A percentile compares a stretch with the other conserved stretches of the same genome.
phyloP scores from a whole-genome alignment of 2,113 vertebrate genomes.

The Capreolus pygargus region DNA sequence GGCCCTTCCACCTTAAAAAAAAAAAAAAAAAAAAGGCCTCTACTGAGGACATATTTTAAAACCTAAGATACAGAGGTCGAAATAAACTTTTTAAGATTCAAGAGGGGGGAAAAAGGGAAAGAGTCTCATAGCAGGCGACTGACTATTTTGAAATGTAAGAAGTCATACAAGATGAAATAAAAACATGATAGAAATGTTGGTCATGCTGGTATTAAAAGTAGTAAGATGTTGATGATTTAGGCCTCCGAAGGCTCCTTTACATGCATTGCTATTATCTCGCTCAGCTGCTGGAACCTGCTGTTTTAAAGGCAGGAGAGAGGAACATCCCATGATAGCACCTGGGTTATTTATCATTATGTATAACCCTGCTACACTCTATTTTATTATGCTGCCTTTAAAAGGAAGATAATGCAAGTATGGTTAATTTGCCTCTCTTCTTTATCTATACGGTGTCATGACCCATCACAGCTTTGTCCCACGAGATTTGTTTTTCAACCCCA shows the following conservation, averaged over 20 bases:
- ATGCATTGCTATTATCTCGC: conserved; percentile 81
- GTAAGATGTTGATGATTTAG: conserved; percentile 79
- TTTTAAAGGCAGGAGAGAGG: conserved; percentile 82
- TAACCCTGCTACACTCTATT: conserved; percentile 81
- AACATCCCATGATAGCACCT: conserved; percentile 84
- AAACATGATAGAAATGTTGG: conserved; percentile 71
- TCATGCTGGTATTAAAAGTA: conserved; percentile 82
- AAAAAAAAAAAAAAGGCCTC: background rate
- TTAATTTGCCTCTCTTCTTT: conserved; percentile 93
- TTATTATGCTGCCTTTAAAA: conserved; percentile 86
- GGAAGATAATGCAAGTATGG: conserved; percentile 92
- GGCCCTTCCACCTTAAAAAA: conserved; percentile 34
- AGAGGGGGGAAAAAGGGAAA: conserved; percentile 27
- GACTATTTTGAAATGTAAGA: conserved; percentile 66
- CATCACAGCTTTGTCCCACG: conserved; percentile 89
- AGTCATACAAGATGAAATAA: conserved; percentile 78
- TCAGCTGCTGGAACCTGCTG: conserved; percentile 86
- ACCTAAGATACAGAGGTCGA: conserved; percentile 44
- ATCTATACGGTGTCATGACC: conserved; percentile 89
- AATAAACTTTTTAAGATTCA: conserved; percentile 70
- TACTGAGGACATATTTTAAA: conserved; percentile 54
- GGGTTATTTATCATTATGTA: conserved; percentile 90
- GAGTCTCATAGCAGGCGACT: conserved; percentile 53
- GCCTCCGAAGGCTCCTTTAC: conserved; percentile 79
- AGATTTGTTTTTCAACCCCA: conserved; percentile 89